Conservation (phyloP, 92 coral and sea anemone genomes). For the Actinostola sp. region DNA sequence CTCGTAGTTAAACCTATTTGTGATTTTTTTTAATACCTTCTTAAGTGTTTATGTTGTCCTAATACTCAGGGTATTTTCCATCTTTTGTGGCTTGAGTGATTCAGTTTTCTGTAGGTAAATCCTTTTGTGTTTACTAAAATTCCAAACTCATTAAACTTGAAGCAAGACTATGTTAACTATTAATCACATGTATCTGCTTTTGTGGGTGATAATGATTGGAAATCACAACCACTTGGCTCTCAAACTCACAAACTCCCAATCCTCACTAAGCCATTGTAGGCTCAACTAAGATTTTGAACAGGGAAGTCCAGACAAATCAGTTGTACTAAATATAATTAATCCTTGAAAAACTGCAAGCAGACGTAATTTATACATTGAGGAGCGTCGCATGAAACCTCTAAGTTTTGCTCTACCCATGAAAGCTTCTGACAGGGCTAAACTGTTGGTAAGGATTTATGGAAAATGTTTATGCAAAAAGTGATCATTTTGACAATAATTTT, state of each 20-base stretch:
- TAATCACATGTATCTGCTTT: conserved; percentile 39
- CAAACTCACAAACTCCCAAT: neutral
- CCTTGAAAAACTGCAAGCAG: no score
- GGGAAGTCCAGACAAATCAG: no score
- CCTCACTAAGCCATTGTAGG: no score
- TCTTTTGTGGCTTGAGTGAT: neutral
- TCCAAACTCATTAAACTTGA: conserved; percentile 39
- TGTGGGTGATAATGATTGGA: conserved; percentile 27
- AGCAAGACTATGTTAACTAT: conserved; percentile 41
- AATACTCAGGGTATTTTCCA: neutral
- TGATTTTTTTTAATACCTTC: no score
- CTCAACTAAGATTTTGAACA: no score
- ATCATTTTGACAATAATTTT: neutral
- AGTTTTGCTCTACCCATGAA: conserved; percentile 28
- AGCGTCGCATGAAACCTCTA: conserved; percentile 17
- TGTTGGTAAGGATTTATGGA: conserved; percentile 33
- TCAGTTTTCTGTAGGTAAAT: neutral
- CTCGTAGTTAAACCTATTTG: no score
- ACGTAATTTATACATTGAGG: neutral
- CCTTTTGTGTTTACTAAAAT: neutral
- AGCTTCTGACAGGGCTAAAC: conserved; percentile 40
- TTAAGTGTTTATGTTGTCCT: neutral
- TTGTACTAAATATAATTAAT: no score
- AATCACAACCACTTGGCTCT: conserved; percentile 18
- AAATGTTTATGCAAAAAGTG: conserved; percentile 1